Evolutionary conservation across 2,888 invertebrate genomes (phyloP), one percentile per base, ranked within the genome.

Genomic region (Fragum whitleyi): DNA sequence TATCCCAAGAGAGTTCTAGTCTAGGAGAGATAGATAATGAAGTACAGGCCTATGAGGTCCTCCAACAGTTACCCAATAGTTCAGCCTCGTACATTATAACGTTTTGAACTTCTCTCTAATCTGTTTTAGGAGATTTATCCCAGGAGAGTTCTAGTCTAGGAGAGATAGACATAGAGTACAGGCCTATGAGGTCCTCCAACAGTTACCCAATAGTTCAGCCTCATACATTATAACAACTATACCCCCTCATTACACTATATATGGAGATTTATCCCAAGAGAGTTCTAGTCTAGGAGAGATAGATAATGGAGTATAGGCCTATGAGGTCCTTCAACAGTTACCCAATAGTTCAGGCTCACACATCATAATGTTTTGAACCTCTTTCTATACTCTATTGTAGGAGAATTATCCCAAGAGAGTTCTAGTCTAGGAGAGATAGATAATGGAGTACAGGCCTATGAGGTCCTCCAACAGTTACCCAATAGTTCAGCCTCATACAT

Each of bases 201-300:
- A 91, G 39, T 83, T 90, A 77, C 90, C 89, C 59, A 72, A 74
- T 26, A 53, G 55, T 32, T 76, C 78, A 36, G 90, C 89, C 6
- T 85, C 91, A 9, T 91, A 88, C 81, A 87, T 92, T 29, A 92
- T 92, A 77, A 86, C n/a, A n/a, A n/a, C n/a, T n/a, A n/a, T n/a
- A n/a, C n/a, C n/a, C n/a, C 9, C 9, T 36, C 32, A 6, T 36
- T 36, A n/a, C n/a, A 6, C 9, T 36, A 36, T 36, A n/a, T n/a
- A n/a, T n/a, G 70, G 70, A 19, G 55, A 53, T 32, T 19, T 70
- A 32, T 32, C 67, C 26, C 32, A 53, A 2, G 55, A 62, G 23
- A 39, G 65, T 29, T 55, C 28, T 16, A n/a, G 23, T 7, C 61
- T 77, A 29, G 85, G 51, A 3, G 89, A 87, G 26, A 78, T 79